Conservation (phyloP, 2,113 vertebrate species). For the Tachysurus vachellii region DNA sequence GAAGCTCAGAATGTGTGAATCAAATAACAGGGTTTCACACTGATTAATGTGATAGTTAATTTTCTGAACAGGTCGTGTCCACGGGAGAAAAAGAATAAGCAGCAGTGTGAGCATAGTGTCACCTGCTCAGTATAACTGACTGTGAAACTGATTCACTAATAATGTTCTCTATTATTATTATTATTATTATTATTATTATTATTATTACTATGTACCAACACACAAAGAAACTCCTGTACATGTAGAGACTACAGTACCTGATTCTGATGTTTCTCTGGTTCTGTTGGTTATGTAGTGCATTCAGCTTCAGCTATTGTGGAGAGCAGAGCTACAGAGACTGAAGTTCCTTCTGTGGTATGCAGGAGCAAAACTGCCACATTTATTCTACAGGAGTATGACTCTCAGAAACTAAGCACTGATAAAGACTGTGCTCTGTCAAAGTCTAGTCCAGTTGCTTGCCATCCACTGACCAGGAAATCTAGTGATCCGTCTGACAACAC, state of each 20-base stretch:
- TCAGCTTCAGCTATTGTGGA: slow-evolving; percentile 28
- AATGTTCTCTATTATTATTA: background rate
- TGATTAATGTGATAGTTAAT: background rate
- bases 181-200: no score
- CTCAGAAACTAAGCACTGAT: background rate
- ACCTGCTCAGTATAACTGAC: background rate
- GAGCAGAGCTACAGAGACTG: slow-evolving; percentile 25
- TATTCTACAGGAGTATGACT: background rate
- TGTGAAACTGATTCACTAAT: background rate
- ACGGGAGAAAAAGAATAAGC: background rate
- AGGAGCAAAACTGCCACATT: slow-evolving; percentile 5
- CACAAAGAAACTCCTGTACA: no score
- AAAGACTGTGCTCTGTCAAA: background rate
- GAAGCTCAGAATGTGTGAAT: background rate
- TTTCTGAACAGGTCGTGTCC: background rate
- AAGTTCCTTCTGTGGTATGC: background rate
- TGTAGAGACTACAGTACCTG: no score
- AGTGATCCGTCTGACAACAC: background rate
- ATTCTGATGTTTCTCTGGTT: background rate
- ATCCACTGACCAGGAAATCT: background rate
- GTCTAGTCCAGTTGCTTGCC: background rate
- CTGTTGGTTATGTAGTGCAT: background rate
- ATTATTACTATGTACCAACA: no score
- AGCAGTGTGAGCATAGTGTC: background rate
- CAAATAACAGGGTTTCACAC: background rate